These are phyloP conservation scores for Cyrtodaria siliqua DNA, from an alignment of 2,888 invertebrate genomes.

Conservation along the genomic window DNA sequence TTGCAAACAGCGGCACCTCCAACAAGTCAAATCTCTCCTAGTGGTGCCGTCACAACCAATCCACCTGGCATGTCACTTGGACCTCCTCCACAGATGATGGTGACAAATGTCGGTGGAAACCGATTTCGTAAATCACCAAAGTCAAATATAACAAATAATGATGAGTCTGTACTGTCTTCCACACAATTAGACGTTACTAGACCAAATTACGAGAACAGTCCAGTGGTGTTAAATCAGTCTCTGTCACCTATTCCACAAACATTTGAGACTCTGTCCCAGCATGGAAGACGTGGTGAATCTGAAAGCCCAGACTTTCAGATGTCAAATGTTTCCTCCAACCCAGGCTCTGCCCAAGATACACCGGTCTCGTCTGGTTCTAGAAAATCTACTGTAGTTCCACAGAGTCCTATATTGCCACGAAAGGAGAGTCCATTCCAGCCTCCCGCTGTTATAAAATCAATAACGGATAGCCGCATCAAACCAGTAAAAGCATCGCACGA, in stretches of 20 bases:
- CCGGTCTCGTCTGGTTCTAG: constrained; percentile 37
- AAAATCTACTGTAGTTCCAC: constrained; percentile 32
- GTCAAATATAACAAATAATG: constrained; percentile 11
- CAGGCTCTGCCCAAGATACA: constrained; percentile 25
- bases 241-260: constrained; percentile 54
- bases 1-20: neutral
- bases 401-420: constrained; percentile 69
- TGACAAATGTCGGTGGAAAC: constrained; percentile 38
- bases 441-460: constrained; percentile 36
- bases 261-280: neutral
- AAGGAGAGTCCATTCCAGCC: constrained; percentile 74
- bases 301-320: constrained; percentile 20
- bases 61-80: constrained; percentile 1
- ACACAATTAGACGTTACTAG: constrained; percentile 55
- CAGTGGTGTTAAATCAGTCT: constrained; percentile 52
- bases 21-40: too few species aligned
- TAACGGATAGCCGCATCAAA: constrained; percentile 22
- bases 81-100: constrained; percentile 39
- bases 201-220: constrained; percentile 51
- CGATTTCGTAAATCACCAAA: constrained; percentile 63
- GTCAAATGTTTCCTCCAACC: neutral
- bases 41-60: too few species aligned
- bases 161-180: constrained; percentile 48
- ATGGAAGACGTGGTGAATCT: neutral
- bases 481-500: constrained; percentile 57